Evolutionary conservation across 2,113 vertebrate genomes (phyloP).

Genomic region (Silurus meridionalis): DNA sequence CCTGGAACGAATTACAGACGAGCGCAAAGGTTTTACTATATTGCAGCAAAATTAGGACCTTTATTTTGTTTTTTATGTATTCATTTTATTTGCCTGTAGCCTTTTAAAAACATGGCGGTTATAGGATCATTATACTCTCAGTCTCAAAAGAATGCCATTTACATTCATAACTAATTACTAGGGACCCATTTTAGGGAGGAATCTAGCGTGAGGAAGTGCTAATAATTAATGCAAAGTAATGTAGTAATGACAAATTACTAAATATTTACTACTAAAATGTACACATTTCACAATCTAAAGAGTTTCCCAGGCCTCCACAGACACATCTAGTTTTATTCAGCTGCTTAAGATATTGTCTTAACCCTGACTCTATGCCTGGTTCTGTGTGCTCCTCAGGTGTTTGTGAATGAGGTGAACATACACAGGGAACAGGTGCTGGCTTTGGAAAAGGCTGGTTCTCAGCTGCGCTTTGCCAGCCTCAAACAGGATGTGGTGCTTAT

Average conservation of each 20-base stretch:
- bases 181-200: too few relatives aligned
- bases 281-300: not conserved
- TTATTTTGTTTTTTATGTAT: not conserved
- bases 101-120: not conserved
- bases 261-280: not conserved
- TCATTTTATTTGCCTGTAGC: not conserved
- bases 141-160: too few relatives aligned
- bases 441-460: slow-evolving; percentile 92
- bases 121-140: too few relatives aligned
- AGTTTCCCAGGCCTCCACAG: not conserved
- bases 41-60: not conserved
- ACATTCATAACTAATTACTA: too few relatives aligned
- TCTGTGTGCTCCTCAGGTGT: slow-evolving; percentile 75
- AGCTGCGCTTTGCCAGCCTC: slow-evolving; percentile 94
- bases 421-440: slow-evolving; percentile 94
- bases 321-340: not conserved
- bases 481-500: slow-evolving; percentile 98
- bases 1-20: too few relatives aligned
- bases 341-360: not conserved
- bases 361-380: not conserved
- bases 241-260: not conserved
- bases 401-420: slow-evolving; percentile 96
- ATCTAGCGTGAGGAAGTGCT: not conserved
- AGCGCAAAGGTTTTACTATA: too few relatives aligned
- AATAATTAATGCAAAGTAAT: not conserved